Base-by-base conservation (phyloP, 2,888 invertebrate genomes). In the Chelonus formosanus region DNA sequence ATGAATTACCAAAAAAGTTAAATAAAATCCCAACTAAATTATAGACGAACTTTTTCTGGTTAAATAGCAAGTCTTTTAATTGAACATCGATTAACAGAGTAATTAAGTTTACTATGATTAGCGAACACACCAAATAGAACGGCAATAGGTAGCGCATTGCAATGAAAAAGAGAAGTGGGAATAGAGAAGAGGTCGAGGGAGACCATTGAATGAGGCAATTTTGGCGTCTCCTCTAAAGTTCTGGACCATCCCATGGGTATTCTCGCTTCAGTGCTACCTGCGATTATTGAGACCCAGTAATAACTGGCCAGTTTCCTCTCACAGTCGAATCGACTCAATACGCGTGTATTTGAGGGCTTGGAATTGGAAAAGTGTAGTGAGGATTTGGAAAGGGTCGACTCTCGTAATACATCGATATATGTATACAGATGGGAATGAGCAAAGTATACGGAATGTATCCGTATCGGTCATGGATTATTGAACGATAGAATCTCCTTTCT, bases 241-340 rank as follows among this genome's bases (percentile, higher is more conserved):
- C 5, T 36, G 10, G 20, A 34, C 47, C 7, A 40, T 66, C 61
- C 57, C 61, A 35, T 52, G 66, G 55, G 66, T 34, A 61, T 66
- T 66, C 61, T 57, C 61, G 53, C 53, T 53, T 61, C 61, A 48
- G 44, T 48, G 50, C 60, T 57, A 43, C 66, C 61, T 50, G 61
- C 56, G 66, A 66, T 66, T 61, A 62, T 66, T 44, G 56, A 66
- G 52, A 61, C 56, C 61, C 61, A 66, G 61, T 66, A 65, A 45
- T 50, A 61, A 56, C 66, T 43, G 36, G n/a, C 52, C 43, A 36
- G 52, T 47, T 66, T 52, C 57, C 56, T 34, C 66, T 48, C 34
- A 7, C 20, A 45, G 40, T 36, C 44, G 53, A 56, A 32, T 50
- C 3, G 10, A 48, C 7, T 48, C 8, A 32, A 52, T 52, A 50